Base-by-base conservation (phyloP, 2,888 invertebrate genomes). In the Eutolmus rufibarbis region DNA sequence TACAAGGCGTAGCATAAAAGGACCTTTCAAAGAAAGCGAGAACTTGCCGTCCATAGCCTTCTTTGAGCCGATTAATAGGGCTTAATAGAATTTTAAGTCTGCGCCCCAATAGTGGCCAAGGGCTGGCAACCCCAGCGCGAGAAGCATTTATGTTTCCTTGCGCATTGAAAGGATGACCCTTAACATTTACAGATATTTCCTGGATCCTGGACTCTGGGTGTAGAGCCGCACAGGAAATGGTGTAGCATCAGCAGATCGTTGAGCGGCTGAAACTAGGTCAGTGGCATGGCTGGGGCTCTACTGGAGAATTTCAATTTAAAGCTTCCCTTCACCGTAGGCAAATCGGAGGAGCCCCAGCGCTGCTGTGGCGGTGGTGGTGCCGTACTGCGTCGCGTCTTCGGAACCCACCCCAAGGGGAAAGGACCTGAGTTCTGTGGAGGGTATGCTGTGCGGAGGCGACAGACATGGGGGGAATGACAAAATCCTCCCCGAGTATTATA, bases 181-280 rank as follows among this genome's bases (percentile, higher is more conserved):
- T 82, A 66, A 34, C 56, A 82, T 86, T 86, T 86, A 51, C 43
- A 34, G 31, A 76, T 76, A 74, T 74, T 46, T 86, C 23, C 23
- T 9, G 82, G 23, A 23, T 86, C 43, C 46, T n/a, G 34, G 40
- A 28, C 43, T 16, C 31, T 16, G 12, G 43, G 19, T 23, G 12
- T 19, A 23, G 19, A 43, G 19, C 78, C 14, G 43, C 12, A 82
- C 51, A 57, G 82, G 82, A 82, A n/a, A 86, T 56, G 76, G 23
- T 51, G 51, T 7, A 86, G 76, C 86, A 51, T 74, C 86, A 86
- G 86, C 76, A 76, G 76, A 82, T 82, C 82, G 56, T 82, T 40
- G 82, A 82, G 37, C 82, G 37, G 16, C 56, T 86, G 86, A 86
- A 86, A 76, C 86, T 86, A 86, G 86, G 86, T 86, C 86, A 86